Evolutionary conservation across 2,113 vertebrate genomes (phyloP).

Genomic region (Mesocricetus auratus): DNA sequence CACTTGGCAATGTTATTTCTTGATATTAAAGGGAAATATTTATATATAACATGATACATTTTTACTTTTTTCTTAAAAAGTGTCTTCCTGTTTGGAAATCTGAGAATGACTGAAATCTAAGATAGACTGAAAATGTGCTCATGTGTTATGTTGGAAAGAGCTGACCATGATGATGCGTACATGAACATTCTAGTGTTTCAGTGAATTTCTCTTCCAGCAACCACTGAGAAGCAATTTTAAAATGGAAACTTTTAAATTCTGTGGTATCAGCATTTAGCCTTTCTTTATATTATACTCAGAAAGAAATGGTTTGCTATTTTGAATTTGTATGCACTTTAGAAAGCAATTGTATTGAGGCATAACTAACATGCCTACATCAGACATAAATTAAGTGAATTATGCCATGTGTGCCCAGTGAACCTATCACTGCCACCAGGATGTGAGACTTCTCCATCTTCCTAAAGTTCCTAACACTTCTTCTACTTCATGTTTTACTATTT

Average conservation of each 20-base stretch:
- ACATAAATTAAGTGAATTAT: not conserved
- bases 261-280: not conserved
- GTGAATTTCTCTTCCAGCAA: not conserved
- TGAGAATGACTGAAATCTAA: not conserved
- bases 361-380: not conserved
- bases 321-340: not conserved
- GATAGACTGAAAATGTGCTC: not conserved
- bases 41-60: not conserved
- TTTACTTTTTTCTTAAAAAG: not conserved
- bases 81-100: not conserved
- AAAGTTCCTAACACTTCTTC: not conserved
- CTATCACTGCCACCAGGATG: not conserved
- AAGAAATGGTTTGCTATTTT: not conserved
- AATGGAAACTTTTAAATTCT: not conserved
- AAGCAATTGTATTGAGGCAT: not conserved
- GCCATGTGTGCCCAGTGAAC: not conserved
- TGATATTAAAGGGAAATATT: not conserved
- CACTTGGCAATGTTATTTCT: constrained; percentile 1
- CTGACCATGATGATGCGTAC: not conserved
- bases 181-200: not conserved
- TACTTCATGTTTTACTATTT: not conserved
- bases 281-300: not conserved
- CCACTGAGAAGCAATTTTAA: not conserved
- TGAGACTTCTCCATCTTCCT: not conserved
- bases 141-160: not conserved